These are phyloP conservation scores for Labroides dimidiatus DNA, from an alignment of 2,797 vertebrate genomes.

Conservation along the genomic window DNA sequence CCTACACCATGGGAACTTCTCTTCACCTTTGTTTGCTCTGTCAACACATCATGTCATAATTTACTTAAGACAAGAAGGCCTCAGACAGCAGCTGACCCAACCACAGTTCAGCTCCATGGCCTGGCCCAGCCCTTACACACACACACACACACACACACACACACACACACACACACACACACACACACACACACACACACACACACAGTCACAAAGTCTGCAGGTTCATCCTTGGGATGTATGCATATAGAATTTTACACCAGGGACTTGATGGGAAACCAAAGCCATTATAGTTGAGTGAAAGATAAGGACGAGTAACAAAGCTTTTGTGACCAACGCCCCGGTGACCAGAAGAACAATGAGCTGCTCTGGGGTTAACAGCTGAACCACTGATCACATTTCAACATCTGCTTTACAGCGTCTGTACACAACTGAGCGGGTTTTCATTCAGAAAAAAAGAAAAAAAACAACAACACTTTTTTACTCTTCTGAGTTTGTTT, in stretches of 20 bases:
- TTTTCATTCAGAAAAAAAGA: too few relatives aligned
- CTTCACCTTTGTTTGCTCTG: slow-evolving; percentile 68
- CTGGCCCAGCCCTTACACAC: slow-evolving; percentile 7
- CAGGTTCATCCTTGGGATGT: slow-evolving; percentile 37
- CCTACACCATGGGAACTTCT: slow-evolving; percentile 75
- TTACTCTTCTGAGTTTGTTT: too few relatives aligned
- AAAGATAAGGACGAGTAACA: slow-evolving; percentile 44
- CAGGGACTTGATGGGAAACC: slow-evolving; percentile 38
- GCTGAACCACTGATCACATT: slow-evolving; percentile 30
- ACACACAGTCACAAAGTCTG: slow-evolving; percentile 1
- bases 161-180: slow-evolving; percentile 12
- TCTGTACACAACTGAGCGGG: neutral
- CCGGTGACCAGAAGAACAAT: slow-evolving; percentile 14
- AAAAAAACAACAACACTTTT: neutral
- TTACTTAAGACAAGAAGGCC: slow-evolving; percentile 65
- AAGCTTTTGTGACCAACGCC: slow-evolving; percentile 42
- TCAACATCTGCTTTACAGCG: slow-evolving; percentile 17
- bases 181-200: slow-evolving; percentile 6
- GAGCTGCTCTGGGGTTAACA: slow-evolving; percentile 29
- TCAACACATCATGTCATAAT: slow-evolving; percentile 74
- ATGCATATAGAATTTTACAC: slow-evolving; percentile 32
- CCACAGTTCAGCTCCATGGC: slow-evolving; percentile 11
- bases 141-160: neutral
- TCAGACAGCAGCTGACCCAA: slow-evolving; percentile 31
- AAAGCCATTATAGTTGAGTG: slow-evolving; percentile 26